Conservation (phyloP, 2,797 vertebrate species). For the Aotus griseimembra region DNA sequence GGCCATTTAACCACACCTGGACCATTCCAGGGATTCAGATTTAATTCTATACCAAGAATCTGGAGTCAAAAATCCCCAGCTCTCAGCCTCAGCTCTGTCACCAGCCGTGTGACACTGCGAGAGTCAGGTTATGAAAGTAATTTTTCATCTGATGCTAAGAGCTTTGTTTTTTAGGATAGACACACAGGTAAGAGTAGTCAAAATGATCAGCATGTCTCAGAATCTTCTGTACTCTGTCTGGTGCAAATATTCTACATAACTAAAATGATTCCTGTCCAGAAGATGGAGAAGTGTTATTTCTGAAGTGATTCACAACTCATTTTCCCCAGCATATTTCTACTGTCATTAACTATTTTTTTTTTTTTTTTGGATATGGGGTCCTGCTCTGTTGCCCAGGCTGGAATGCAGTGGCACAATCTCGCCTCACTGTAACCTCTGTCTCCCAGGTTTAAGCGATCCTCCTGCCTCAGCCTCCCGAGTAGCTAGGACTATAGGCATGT, state of each 20-base stretch:
- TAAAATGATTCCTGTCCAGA: background rate
- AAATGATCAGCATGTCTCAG: background rate
- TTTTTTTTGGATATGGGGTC: background rate
- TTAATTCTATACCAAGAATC: background rate
- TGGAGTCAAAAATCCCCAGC: background rate
- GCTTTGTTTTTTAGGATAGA: background rate
- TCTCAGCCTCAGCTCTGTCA: background rate
- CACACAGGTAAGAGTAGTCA: background rate
- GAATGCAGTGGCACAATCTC: background rate
- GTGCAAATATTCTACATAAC: background rate
- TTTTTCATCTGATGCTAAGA: background rate
- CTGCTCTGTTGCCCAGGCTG: background rate
- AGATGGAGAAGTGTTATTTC: background rate
- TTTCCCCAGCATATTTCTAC: background rate
- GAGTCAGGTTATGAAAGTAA: background rate
- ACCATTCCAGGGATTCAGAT: background rate
- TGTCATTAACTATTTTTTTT: background rate
- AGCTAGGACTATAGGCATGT: background rate
- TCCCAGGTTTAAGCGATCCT: background rate
- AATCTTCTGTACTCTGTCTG: background rate
- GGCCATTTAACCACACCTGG: background rate
- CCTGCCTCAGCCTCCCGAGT: background rate
- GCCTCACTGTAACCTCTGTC: background rate
- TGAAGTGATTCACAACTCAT: background rate
- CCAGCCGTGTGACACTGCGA: background rate